Conservation (phyloP, 2,113 vertebrate species). For the Myiagra hebetior region DNA sequence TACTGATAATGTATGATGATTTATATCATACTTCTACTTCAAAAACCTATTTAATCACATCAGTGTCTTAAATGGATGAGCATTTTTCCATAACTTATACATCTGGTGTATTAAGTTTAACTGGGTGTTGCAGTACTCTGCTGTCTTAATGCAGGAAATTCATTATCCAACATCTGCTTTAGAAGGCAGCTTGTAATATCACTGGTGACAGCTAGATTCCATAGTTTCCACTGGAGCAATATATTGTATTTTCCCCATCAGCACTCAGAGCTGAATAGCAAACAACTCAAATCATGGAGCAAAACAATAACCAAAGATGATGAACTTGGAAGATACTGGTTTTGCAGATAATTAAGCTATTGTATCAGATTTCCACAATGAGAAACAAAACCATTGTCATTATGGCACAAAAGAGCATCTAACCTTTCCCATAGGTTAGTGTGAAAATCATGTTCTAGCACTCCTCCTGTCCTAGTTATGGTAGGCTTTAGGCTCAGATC, state of each 20-base stretch:
- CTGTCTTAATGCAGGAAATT: slow-evolving; percentile 62
- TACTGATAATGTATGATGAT: neutral
- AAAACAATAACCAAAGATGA: neutral
- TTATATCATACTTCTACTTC: neutral
- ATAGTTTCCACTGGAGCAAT: slow-evolving; percentile 39
- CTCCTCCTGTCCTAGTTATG: neutral
- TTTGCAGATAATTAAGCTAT: neutral
- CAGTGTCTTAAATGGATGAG: slow-evolving; percentile 3
- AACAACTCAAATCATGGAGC: slow-evolving; percentile 12
- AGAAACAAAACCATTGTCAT: neutral
- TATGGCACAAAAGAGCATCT: neutral
- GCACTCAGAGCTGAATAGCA: slow-evolving; percentile 42
- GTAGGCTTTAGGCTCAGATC: neutral
- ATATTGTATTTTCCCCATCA: slow-evolving; percentile 42
- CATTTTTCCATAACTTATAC: neutral
- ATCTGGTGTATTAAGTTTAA: slow-evolving; percentile 54
- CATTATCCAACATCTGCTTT: slow-evolving; percentile 66
- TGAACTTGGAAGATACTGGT: neutral
- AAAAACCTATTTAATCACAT: slow-evolving; percentile 1
- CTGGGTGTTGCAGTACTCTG: slow-evolving; percentile 24
- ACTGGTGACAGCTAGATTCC: slow-evolving; percentile 18
- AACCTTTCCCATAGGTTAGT: neutral
- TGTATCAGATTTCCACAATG: neutral
- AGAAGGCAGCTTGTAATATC: slow-evolving; percentile 50
- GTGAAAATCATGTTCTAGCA: neutral